Evolutionary conservation across 2,888 invertebrate genomes (phyloP).

Genomic region (Dorcus parallelipipedus): DNA sequence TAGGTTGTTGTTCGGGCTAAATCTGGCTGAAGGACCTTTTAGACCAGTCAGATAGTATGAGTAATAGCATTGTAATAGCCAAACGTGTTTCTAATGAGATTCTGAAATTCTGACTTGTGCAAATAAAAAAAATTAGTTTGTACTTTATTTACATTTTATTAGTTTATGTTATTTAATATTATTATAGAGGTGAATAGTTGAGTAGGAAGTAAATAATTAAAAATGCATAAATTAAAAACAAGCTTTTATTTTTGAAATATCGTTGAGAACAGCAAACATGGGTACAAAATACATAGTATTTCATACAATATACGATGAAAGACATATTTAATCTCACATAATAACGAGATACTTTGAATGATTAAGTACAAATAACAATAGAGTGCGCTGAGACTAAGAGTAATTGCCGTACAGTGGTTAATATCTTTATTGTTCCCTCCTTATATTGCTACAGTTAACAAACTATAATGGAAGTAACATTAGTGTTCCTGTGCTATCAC

Average conservation of each 20-base stretch:
- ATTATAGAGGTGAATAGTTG: too few relatives aligned
- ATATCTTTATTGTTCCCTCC: conserved; percentile 18
- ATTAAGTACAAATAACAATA: conserved; percentile 11
- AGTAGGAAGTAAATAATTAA: too few relatives aligned
- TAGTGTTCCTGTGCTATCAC: conserved; percentile 18
- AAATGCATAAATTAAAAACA: conserved; percentile 8
- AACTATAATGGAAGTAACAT: conserved; percentile 11
- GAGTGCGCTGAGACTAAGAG: conserved; percentile 16
- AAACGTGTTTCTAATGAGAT: too few relatives aligned
- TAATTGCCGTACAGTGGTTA: conserved; percentile 18
- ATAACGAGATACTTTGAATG: conserved; percentile 4
- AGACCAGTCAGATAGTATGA: too few relatives aligned
- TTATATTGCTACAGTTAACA: conserved; percentile 18
- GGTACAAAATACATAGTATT: conserved; percentile 15
- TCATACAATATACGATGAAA: conserved; percentile 7
- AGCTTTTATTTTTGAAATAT: conserved; percentile 18
- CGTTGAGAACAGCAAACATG: conserved; percentile 11
- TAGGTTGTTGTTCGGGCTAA: too few relatives aligned
- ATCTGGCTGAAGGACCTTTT: too few relatives aligned
- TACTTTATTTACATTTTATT: too few relatives aligned
- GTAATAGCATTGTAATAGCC: too few relatives aligned
- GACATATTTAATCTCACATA: conserved; percentile 5
- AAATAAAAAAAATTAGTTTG: too few relatives aligned
- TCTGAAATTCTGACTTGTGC: too few relatives aligned
- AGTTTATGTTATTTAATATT: too few relatives aligned